Evolutionary conservation across 2,797 vertebrate genomes (phyloP).

Genomic region (Sorex maritimensis): DNA sequence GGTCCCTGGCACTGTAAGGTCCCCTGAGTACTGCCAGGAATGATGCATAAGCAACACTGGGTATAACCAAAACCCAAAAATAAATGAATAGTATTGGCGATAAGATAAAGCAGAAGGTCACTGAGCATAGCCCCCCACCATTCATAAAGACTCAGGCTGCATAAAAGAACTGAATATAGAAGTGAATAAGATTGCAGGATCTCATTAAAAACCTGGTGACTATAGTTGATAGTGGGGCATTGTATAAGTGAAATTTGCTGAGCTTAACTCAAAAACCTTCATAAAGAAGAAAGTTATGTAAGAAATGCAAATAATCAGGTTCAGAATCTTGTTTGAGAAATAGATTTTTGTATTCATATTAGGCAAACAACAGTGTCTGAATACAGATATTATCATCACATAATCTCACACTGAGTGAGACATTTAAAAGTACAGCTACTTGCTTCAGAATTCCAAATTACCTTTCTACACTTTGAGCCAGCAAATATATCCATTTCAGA

Average conservation of each 20-base stretch:
- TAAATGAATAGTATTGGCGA: neutral
- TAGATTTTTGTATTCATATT: neutral
- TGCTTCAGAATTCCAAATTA: slow-evolving; percentile 42
- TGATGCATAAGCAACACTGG: too few relatives aligned
- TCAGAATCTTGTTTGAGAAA: neutral
- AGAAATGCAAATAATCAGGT: neutral
- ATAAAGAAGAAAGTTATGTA: neutral
- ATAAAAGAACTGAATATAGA: neutral
- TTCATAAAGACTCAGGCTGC: neutral
- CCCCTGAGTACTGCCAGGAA: too few relatives aligned
- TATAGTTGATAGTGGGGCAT: neutral
- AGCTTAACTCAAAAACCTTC: neutral
- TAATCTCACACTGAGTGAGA: neutral
- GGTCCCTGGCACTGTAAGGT: too few relatives aligned
- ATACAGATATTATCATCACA: neutral
- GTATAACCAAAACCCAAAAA: too few relatives aligned
- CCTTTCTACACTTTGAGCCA: neutral
- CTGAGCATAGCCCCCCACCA: neutral
- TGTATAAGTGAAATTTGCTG: neutral
- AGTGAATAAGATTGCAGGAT: neutral
- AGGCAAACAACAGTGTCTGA: neutral
- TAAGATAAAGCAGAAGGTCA: neutral
- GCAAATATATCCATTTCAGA: neutral
- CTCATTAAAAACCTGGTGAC: neutral
- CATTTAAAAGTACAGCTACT: neutral